These are phyloP conservation scores for Halcyon smyrnensis DNA, from an alignment of 2,797 vertebrate species.

Conservation along the genomic window DNA sequence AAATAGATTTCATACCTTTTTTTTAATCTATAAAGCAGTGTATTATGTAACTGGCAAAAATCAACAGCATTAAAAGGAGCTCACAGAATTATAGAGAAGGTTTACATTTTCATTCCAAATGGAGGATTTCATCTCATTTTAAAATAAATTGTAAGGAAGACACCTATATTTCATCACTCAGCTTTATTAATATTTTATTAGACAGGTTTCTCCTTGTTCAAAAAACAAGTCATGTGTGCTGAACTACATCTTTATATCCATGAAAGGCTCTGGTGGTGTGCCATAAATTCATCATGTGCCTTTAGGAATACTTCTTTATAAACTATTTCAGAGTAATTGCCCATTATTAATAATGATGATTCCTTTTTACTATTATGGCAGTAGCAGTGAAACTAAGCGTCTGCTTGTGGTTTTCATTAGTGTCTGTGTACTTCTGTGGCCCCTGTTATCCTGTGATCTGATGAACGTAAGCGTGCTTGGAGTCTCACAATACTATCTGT, in stretches of 20 bases:
- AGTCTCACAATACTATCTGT: neutral
- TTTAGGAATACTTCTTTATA: slow-evolving; percentile 58
- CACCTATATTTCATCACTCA: neutral
- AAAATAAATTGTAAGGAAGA: slow-evolving; percentile 34
- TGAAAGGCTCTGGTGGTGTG: slow-evolving; percentile 1
- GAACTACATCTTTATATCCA: slow-evolving; percentile 43
- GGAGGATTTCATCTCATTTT: neutral
- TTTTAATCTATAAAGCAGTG: slow-evolving; percentile 39
- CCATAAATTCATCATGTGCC: slow-evolving; percentile 54
- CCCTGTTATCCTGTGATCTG: neutral
- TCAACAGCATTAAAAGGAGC: slow-evolving; percentile 27
- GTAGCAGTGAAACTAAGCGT: slow-evolving; percentile 20
- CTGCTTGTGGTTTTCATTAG: slow-evolving; percentile 12
- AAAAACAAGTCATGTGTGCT: slow-evolving; percentile 32
- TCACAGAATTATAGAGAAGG: neutral
- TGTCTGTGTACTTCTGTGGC: slow-evolving; percentile 3
- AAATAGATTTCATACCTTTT: slow-evolving; percentile 52
- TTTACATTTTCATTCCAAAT: slow-evolving; percentile 18
- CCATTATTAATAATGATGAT: slow-evolving; percentile 47
- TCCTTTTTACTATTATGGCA: slow-evolving; percentile 39
- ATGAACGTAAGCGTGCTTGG: neutral
- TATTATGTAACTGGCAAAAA: slow-evolving; percentile 63
- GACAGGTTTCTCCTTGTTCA: slow-evolving; percentile 32
- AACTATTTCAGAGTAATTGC: slow-evolving; percentile 47
- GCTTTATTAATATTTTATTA: slow-evolving; percentile 39